Base-by-base conservation (phyloP, 1,140 invertebrate species). In the Aphidius gifuensis region DNA sequence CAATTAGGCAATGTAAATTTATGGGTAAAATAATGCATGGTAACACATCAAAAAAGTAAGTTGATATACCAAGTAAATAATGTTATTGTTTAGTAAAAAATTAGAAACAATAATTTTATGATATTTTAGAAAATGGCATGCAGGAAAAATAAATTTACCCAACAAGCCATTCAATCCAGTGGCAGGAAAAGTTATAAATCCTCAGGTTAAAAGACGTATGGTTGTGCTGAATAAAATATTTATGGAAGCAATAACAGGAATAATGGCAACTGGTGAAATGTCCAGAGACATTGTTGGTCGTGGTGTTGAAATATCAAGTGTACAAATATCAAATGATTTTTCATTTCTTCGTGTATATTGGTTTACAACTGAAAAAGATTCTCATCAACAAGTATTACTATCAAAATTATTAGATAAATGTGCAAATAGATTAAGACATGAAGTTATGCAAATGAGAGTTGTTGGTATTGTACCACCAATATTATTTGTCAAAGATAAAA, bases 151-250 rank as follows among this genome's bases (percentile, higher is more conserved):
- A 38, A 9, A 46, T 38, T n/a, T 50, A 44, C 39, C 7, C 11
- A 9, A 16, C 9, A 45, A 38, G 42, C 2, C 55, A 44, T 49
- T 16, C 43, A 11, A 9, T 5, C 5, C 16, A 4, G n/a, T 40
- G 7, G 39, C 44, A 9, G 39, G 49, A 40, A 66, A 61, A 54
- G 4, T 62, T 32, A 43, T 47, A 16, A 70, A 56, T 44, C 44
- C 53, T 8, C 62, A 69, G 42, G 66, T 68, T 21, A 58, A 42
- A 11, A 67, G 75, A 7, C 70, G 90, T 72, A 77, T 85, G 6
- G 76, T 78, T 1, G 84, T 91, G 46, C 72, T 92, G 7, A 91
- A 92, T 74, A 90, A 90, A 76, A 63, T 92, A n/a, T 92, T 92
- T 68, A 92, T 92, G 89, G 84, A 85, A 69, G 79, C 90, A 51